Percentiles rank a stretch among this genome's conserved stretches.
These are phyloP conservation scores for Diphyllodes magnificus DNA, from an alignment of 2,113 vertebrate species.

Conservation along the genomic window DNA sequence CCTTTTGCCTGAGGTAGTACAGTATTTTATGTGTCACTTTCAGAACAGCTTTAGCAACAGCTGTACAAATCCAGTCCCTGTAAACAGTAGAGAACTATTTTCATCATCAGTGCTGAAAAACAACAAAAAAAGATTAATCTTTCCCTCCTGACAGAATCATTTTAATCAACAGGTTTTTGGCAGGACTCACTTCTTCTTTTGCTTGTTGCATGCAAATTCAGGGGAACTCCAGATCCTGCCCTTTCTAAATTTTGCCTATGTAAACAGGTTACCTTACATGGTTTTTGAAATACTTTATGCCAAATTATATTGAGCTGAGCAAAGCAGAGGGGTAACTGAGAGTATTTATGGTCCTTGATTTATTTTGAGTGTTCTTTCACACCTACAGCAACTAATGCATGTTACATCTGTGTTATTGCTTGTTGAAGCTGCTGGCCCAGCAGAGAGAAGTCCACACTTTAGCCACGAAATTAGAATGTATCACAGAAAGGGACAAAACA, in stretches of 20 bases:
- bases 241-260: neutral
- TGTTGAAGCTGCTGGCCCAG: neutral
- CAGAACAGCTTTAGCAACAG: neutral
- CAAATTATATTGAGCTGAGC: neutral
- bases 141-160: neutral
- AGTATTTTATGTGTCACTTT: neutral
- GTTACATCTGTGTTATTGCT: neutral
- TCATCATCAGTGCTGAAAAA: neutral
- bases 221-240: neutral
- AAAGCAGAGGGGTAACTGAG: neutral
- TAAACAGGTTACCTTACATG: neutral
- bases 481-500: neutral
- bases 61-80: neutral
- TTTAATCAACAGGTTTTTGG: neutral
- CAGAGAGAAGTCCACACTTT: neutral
- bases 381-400: rapidly evolving
- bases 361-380: neutral
- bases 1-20: neutral
- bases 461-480: neutral
- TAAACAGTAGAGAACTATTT: neutral
- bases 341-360: neutral
- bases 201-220: neutral
- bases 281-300: neutral
- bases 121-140: neutral
- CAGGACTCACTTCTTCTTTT: neutral